Evolutionary conservation across 1,140 invertebrate genomes (phyloP), one percentile per base, ranked within the genome.

Genomic region (Drosophila pectinifera): DNA sequence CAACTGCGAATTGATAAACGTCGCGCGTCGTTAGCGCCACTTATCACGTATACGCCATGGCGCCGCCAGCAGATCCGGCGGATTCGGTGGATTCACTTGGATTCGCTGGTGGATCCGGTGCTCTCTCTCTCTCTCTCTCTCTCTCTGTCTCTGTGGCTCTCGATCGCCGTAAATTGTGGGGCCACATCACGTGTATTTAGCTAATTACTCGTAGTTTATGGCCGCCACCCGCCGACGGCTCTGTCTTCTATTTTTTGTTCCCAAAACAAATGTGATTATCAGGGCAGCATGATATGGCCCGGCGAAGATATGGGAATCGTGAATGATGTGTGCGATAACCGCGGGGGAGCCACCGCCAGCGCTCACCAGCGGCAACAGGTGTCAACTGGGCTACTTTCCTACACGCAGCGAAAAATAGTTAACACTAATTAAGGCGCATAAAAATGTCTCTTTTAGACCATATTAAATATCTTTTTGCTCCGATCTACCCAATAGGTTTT

Each of bases 31-130:
- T 88, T 88, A 88, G 84, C 83, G 83, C 83, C 83, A 88, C 83
- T 88, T 88, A 88, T 88, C 83, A 88, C 83, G 83, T 88, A 88
- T 88, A 88, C 84, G 83, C 79, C 84, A 80, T 79, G 84, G 86
- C 79, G 79, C 48, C 59, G 46, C 13, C 18, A 41, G 28, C 41
- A 46, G 59, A 59, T 63, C 56, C 55, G 54, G 24, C 56, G 59
- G 24, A 62, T 41, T 62, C 54, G 36, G 49, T 57, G 49, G n/a
- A 38, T 55, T 43, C 16, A 43, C 11, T 18, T 43, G 16, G 16
- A 43, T 43, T 20, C 41, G 41, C 34, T 31, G 31, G 20, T 28
- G 53, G 24, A 5, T 28, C 10, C 3, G 36, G 4, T 14, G 10
- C 24, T 42, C 5, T 10, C 22, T 20, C n/a, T 16, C 16, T 13